Conservation (phyloP, 2,888 invertebrate species). For the Melieria crassipennis region DNA sequence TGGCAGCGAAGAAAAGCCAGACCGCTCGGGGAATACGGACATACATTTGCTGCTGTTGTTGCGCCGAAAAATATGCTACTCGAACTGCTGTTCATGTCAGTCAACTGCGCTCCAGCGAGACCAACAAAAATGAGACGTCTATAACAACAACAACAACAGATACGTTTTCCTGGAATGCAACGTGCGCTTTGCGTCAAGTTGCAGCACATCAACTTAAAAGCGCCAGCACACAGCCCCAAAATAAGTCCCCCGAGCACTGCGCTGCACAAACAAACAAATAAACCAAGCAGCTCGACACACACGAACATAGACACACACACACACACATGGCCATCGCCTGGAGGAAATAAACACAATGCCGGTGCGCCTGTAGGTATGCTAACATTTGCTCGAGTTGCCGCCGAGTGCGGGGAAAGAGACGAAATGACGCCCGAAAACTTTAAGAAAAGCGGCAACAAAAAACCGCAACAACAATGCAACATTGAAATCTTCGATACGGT, state of each 20-base stretch:
- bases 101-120: not conserved
- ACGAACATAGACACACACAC: not conserved
- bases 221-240: slow-evolving; percentile 18
- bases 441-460: not conserved
- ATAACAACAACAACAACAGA: not conserved
- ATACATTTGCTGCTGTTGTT: not conserved
- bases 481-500: not conserved
- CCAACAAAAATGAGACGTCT: not conserved
- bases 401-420: not conserved
- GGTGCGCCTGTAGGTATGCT: not conserved
- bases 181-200: slow-evolving; percentile 32
- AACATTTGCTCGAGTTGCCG: not conserved
- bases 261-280: slow-evolving; percentile 9
- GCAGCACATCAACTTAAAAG: slow-evolving; percentile 27
- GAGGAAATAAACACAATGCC: not conserved
- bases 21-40: no score
- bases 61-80: slow-evolving; percentile 10
- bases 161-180: slow-evolving; percentile 16
- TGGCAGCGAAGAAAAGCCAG: no score
- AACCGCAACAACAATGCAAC: not conserved
- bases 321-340: not conserved
- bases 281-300: not conserved
- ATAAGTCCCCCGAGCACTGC: slow-evolving; percentile 18
- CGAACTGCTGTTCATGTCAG: slow-evolving; percentile 4
- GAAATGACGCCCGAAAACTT: not conserved